A percentile compares a stretch with the other conserved stretches of the same genome.
Conservation (phyloP, 2,113 vertebrate species). For the Hiodon tergisus region DNA sequence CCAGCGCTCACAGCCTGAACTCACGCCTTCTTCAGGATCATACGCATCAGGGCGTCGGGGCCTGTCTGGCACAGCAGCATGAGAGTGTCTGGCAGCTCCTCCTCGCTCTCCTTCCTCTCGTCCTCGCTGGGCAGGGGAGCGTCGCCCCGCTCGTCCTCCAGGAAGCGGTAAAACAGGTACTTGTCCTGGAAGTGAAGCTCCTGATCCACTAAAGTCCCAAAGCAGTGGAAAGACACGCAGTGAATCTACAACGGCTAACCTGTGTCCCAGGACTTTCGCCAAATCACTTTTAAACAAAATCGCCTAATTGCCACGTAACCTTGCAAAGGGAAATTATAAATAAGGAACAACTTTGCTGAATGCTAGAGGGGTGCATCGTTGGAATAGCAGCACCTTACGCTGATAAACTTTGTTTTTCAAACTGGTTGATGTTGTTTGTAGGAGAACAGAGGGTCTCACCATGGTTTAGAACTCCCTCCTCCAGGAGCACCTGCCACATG, state of each 20-base stretch:
- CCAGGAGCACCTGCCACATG: slow-evolving; percentile 97
- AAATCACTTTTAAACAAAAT: too few relatives aligned
- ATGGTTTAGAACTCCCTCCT: slow-evolving; percentile 90
- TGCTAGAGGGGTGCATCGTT: too few relatives aligned
- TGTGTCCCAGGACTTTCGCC: too few relatives aligned
- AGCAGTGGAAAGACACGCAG: not conserved
- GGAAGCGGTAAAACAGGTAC: slow-evolving; percentile 95
- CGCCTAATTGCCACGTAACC: too few relatives aligned
- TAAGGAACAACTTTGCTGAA: too few relatives aligned
- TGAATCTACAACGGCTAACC: too few relatives aligned
- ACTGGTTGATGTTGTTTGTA: not conserved
- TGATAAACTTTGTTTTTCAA: too few relatives aligned
- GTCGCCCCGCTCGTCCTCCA: slow-evolving; percentile 86
- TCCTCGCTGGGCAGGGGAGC: slow-evolving; percentile 75
- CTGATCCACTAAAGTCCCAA: slow-evolving; percentile 76
- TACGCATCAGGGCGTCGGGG: slow-evolving; percentile 94
- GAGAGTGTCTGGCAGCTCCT: slow-evolving; percentile 89
- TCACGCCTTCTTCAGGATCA: slow-evolving; percentile 93
- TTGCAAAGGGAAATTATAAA: too few relatives aligned
- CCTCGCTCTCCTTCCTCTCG: slow-evolving; percentile 83
- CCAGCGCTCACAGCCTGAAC: slow-evolving; percentile 33
- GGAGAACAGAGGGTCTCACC: slow-evolving; percentile 61
- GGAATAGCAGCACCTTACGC: too few relatives aligned
- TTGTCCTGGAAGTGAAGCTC: slow-evolving; percentile 95
- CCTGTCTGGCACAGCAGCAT: slow-evolving; percentile 89